Evolutionary conservation across 2,888 invertebrate genomes (phyloP).

Genomic region (Yponomeuta evonymella): DNA sequence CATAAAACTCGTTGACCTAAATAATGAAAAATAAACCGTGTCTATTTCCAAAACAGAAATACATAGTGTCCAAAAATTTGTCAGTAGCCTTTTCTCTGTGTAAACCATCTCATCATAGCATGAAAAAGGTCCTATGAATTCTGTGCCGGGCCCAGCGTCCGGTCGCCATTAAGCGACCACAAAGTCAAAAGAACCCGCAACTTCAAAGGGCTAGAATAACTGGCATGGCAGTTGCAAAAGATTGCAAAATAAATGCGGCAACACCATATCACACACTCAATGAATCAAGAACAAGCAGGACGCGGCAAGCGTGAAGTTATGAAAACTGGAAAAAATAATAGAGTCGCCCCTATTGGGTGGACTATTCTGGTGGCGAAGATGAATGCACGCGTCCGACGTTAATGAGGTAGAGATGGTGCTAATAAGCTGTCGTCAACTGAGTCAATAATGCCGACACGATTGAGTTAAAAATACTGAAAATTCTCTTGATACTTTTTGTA

Average conservation of each 20-base stretch:
- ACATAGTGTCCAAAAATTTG: too few species aligned
- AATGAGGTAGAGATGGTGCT: neutral
- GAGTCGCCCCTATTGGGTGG: conserved; percentile 41
- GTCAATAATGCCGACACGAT: neutral
- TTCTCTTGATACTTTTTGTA: too few species aligned
- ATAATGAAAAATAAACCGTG: neutral
- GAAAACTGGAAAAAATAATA: conserved; percentile 71
- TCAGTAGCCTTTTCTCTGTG: neutral
- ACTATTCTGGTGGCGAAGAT: conserved; percentile 47
- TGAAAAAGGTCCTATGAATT: conserved; percentile 57
- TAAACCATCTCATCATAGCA: neutral
- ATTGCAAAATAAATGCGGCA: conserved; percentile 72
- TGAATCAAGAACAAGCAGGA: conserved; percentile 59
- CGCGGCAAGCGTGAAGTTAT: conserved; percentile 70
- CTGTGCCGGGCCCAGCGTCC: conserved; percentile 46
- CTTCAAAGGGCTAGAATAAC: conserved; percentile 69
- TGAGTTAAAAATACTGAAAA: neutral
- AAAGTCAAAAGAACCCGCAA: conserved; percentile 68
- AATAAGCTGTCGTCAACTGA: neutral
- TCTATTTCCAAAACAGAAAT: neutral
- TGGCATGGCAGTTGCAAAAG: conserved; percentile 61
- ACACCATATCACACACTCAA: conserved; percentile 71
- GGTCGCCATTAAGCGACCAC: conserved; percentile 48
- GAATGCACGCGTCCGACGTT: neutral
- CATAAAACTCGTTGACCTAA: neutral